Evolutionary conservation across 1,140 invertebrate genomes (phyloP), one percentile per base, ranked within the genome.

Genomic region (Brachystomella parvula): DNA sequence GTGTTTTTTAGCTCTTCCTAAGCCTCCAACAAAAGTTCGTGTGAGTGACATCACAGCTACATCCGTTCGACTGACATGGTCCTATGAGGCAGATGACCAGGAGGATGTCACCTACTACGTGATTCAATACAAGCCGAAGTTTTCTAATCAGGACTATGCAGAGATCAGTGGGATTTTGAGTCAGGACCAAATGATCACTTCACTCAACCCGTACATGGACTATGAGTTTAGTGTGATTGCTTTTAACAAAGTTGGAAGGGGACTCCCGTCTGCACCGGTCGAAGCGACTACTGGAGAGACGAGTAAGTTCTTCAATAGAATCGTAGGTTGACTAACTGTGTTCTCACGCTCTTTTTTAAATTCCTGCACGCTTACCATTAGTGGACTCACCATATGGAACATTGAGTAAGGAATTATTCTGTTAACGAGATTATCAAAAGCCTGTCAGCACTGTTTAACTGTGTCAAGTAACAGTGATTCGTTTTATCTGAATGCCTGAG

Each of bases 201-300:
- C 87, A 70, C 82, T 96, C 19, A 92, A 89, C 62, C 92, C 94
- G 1, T 96, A 94, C 78, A 97, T 94, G 0, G 91, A 94, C 75
- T 99, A 99, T 81, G 92, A 97, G 78, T 92, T 98, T 81, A 90
- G 88, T 77, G 90, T 98, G 65, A 89, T 94, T 68, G 94, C 94
- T 21, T 92, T 94, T 21, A 97, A 96, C 81, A 88, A 87, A 75
- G 89, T 95, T 73, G 96, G 95, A 39, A 83, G 92, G 70, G 92
- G 95, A 61, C 85, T 87, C 33, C 86, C 91, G 0, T 95, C 92
- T 73, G 81, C 85, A 28, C 86, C 93, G 0, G 87, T 89, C 21
- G 85, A 90, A 71, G 88, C 95, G 72, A 96, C 92, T 63, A 98
- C 94, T 56, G 92, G 93, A 76, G 93, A 96, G 86, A 90, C 92